Conservation (phyloP, 2,797 vertebrate species). For the Sorex maritimensis region DNA sequence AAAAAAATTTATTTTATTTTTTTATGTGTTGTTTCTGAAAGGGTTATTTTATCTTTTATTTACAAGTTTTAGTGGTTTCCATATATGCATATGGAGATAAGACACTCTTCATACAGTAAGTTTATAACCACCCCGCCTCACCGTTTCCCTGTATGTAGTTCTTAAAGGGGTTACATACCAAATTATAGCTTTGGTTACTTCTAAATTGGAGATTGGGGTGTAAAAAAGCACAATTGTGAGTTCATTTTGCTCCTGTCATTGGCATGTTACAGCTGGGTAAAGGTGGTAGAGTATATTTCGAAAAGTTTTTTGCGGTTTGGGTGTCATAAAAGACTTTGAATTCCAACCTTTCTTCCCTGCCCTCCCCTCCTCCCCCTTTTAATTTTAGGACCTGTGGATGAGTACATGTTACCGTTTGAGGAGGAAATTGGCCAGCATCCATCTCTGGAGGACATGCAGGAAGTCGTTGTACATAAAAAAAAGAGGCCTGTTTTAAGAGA, state of each 20-base stretch:
- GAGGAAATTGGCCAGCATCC: constrained; percentile 99
- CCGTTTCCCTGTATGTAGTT: neutral
- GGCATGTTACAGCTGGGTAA: constrained; percentile 37
- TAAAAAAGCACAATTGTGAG: neutral
- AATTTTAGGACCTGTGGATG: constrained; percentile 96
- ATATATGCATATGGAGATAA: neutral
- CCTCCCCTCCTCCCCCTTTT: neutral
- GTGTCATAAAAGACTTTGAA: constrained; percentile 72
- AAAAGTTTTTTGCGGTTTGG: constrained; percentile 57
- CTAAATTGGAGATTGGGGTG: neutral
- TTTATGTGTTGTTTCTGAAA: neutral
- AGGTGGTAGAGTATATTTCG: constrained; percentile 57
- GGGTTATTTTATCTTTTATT: neutral
- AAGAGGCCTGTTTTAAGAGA: constrained; percentile 97
- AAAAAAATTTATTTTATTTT: too few species aligned
- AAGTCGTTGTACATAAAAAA: constrained; percentile 99
- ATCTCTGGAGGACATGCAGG: constrained; percentile 99
- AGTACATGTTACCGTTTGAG: constrained; percentile 98
- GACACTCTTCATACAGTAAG: neutral
- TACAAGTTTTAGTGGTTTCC: neutral
- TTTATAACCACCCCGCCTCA: neutral
- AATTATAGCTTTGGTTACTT: neutral
- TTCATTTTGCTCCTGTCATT: constrained; percentile 8
- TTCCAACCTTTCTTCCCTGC: constrained; percentile 47
- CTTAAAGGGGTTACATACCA: neutral